Percentiles rank a stretch among this genome's conserved stretches.
These are phyloP conservation scores for Thalassoma bifasciatum DNA, from an alignment of 2,113 vertebrate genomes.

Conservation along the genomic window DNA sequence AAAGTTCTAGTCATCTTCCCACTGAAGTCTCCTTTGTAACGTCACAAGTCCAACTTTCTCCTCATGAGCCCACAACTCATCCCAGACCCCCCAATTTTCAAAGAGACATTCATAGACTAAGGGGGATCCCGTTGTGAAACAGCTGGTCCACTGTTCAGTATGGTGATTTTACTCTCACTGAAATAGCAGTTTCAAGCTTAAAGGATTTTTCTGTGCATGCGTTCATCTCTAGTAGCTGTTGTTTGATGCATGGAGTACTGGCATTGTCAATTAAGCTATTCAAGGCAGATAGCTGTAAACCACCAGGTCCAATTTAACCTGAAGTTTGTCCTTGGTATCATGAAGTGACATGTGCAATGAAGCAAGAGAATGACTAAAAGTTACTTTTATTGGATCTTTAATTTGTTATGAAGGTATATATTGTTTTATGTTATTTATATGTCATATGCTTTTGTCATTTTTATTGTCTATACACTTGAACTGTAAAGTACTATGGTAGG, in stretches of 20 bases:
- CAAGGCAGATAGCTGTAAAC: background rate
- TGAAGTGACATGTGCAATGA: no score
- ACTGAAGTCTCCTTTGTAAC: conserved; percentile 72
- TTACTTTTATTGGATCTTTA: no score
- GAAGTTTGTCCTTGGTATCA: no score
- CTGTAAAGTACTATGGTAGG: no score
- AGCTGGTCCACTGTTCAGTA: conserved; percentile 55
- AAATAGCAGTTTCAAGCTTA: background rate
- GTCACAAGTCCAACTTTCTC: conserved; percentile 55
- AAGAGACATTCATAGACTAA: conserved; percentile 62
- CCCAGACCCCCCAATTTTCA: conserved; percentile 64
- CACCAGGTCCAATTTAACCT: no score
- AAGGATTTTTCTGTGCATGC: background rate
- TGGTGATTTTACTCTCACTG: conserved; percentile 14
- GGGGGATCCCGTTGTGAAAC: conserved; percentile 29
- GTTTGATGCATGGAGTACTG: background rate
- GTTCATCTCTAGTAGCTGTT: background rate
- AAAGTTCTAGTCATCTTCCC: conserved; percentile 75
- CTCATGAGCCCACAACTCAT: conserved; percentile 44
- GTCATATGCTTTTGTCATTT: no score
- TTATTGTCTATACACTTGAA: no score
- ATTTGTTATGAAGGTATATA: no score
- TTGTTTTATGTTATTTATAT: no score
- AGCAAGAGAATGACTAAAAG: no score
- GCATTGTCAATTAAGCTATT: no score